Evolutionary conservation across 2,797 vertebrate genomes (phyloP).

Genomic region (Molossus molossus): DNA sequence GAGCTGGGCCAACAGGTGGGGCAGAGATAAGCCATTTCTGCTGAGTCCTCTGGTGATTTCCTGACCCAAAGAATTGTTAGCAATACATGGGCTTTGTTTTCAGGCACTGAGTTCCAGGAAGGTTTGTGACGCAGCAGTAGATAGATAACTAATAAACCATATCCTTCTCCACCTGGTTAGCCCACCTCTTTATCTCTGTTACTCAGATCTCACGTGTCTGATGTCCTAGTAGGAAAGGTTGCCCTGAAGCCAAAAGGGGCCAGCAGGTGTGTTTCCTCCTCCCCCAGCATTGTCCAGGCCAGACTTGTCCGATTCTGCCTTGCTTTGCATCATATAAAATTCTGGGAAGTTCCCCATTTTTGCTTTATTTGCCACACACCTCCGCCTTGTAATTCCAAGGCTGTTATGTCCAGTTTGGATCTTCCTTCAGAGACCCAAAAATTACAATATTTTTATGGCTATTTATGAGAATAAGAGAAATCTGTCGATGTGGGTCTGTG

Average conservation of each 20-base stretch:
- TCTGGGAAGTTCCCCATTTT: not conserved
- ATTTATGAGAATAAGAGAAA: not conserved
- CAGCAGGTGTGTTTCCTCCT: not conserved
- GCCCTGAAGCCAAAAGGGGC: not conserved
- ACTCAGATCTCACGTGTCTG: not conserved
- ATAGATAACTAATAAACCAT: not conserved
- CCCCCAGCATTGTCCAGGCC: not conserved
- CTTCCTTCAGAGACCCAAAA: not conserved
- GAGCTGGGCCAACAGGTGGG: not conserved
- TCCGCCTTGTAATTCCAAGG: not conserved
- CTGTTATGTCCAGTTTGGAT: not conserved
- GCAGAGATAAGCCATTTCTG: not conserved
- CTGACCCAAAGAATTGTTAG: not conserved
- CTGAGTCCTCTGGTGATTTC: not conserved
- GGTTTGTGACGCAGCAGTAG: not conserved
- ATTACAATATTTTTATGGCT: not conserved
- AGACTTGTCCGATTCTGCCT: not conserved
- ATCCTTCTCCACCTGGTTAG: not conserved
- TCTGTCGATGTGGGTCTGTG: not conserved
- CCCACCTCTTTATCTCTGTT: not conserved
- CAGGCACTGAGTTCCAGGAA: not conserved
- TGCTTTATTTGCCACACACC: not conserved
- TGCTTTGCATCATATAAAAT: not conserved
- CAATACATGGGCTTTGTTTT: not conserved
- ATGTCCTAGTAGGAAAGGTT: not conserved